Percentiles rank a stretch among this genome's conserved stretches.
Evolutionary conservation across 2,888 invertebrate genomes (phyloP).

Genomic region (Ectemnius lituratus): DNA sequence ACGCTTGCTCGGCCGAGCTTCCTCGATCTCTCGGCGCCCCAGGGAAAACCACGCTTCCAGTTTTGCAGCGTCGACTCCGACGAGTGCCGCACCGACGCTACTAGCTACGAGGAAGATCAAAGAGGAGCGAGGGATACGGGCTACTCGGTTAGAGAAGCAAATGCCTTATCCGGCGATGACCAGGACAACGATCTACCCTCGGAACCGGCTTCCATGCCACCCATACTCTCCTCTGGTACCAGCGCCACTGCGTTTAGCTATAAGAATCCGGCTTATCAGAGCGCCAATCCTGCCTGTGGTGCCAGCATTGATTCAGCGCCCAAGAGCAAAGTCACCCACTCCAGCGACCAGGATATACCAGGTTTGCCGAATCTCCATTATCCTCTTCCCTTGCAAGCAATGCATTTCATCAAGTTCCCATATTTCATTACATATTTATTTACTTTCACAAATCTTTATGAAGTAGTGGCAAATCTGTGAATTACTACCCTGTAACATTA

Average conservation of each 20-base stretch:
- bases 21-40: slow-evolving; percentile 83
- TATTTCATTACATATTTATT: neutral
- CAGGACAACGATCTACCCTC: slow-evolving; percentile 77
- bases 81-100: slow-evolving; percentile 78
- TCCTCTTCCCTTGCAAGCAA: neutral
- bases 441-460: neutral
- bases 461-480: neutral
- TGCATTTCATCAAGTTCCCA: too few species aligned
- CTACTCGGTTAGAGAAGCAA: slow-evolving; percentile 78
- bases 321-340: slow-evolving; percentile 68
- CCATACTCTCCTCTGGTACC: slow-evolving; percentile 76
- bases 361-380: slow-evolving; percentile 51
- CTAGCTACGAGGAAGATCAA: slow-evolving; percentile 79
- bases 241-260: slow-evolving; percentile 81
- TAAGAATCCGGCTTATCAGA: slow-evolving; percentile 87
- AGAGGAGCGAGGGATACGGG: slow-evolving; percentile 78
- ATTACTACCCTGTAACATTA: too few species aligned
- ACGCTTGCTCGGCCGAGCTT: slow-evolving; percentile 81
- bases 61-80: slow-evolving; percentile 77
- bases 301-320: slow-evolving; percentile 55
- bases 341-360: slow-evolving; percentile 78
- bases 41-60: slow-evolving; percentile 84
- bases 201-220: slow-evolving; percentile 81
- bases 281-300: slow-evolving; percentile 82
- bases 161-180: slow-evolving; percentile 75